A percentile compares a stretch with the other conserved stretches of the same genome.
Conservation (phyloP, 2,888 invertebrate species). For the Lasius platythorax region DNA sequence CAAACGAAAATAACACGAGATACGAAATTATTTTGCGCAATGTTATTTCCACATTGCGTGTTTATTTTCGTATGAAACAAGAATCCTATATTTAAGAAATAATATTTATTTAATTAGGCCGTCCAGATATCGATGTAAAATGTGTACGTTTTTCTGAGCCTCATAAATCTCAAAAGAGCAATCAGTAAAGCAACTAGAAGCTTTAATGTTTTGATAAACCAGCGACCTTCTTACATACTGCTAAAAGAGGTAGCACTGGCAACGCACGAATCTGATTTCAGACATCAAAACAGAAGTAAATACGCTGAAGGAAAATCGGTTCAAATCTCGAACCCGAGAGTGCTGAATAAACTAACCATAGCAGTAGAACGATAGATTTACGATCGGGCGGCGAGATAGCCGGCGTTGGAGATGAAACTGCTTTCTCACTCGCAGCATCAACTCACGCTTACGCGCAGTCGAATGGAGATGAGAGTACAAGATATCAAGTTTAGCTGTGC, state of each 20-base stretch:
- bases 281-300: background rate
- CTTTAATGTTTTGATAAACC: conserved; percentile 53
- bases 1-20: background rate
- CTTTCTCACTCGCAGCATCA: conserved; percentile 12
- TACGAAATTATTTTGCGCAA: background rate
- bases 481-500: conserved; percentile 16
- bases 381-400: background rate
- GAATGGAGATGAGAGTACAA: conserved; percentile 29
- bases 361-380: conserved; percentile 19
- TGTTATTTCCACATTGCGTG: background rate
- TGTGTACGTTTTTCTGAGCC: background rate
- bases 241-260: conserved; percentile 12
- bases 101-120: background rate
- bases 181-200: conserved; percentile 17
- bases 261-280: conserved; percentile 4
- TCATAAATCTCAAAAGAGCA: background rate
- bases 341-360: conserved; percentile 3
- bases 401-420: conserved; percentile 25
- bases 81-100: conserved; percentile 11
- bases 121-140: background rate
- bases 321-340: background rate
- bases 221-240: background rate
- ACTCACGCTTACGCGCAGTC: background rate
- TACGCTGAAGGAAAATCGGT: background rate
- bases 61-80: conserved; percentile 11